These are phyloP conservation scores for Pygoscelis antarcticus DNA, from an alignment of 2,113 vertebrate species.

Conservation along the genomic window DNA sequence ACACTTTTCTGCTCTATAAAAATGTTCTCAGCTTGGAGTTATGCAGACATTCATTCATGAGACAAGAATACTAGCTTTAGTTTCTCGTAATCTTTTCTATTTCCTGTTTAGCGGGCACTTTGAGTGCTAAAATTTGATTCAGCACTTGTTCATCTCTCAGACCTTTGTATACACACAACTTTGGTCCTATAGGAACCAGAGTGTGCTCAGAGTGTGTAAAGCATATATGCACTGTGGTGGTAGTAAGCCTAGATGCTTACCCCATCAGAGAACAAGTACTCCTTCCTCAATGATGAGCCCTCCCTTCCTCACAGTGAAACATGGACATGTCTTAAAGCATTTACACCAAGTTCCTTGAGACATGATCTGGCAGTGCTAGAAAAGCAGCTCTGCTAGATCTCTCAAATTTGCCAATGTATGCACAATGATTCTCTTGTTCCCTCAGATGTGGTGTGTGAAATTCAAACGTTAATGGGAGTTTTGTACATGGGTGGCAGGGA, in stretches of 20 bases:
- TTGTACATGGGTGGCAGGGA: background rate
- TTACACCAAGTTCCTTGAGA: slow-evolving; percentile 31
- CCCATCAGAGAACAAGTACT: background rate
- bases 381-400: background rate
- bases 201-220: background rate
- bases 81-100: background rate
- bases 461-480: background rate
- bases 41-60: slow-evolving; percentile 14
- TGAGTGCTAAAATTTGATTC: background rate
- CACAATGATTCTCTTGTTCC: slow-evolving; percentile 20
- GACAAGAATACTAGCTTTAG: background rate
- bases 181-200: background rate
- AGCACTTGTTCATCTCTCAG: background rate
- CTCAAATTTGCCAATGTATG: slow-evolving; percentile 39
- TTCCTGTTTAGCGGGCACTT: slow-evolving; percentile 7
- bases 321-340: slow-evolving; percentile 19
- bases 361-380: background rate
- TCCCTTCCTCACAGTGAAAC: background rate
- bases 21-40: slow-evolving; percentile 11
- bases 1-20: background rate
- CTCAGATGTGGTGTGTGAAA: background rate
- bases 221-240: too few relatives aligned
- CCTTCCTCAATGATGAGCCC: background rate
- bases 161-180: background rate
- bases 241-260: background rate